Evolutionary conservation across 2,113 vertebrate species (phyloP), one percentile per base, ranked within the genome.

Genomic region (Marcusenius ussheri): DNA sequence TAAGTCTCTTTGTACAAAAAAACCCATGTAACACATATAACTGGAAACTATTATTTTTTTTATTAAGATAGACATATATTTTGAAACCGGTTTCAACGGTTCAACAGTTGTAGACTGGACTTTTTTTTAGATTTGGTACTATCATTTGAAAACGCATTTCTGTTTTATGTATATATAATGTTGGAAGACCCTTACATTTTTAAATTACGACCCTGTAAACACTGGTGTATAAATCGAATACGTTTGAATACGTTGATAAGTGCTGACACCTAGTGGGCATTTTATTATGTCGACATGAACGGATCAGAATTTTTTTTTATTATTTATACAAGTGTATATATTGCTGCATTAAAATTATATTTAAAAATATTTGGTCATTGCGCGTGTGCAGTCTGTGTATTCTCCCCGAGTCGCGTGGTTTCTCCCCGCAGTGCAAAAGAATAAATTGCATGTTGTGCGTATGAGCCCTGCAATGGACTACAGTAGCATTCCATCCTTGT

Each of bases 221-320:
- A 24, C 56, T n/a, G 21, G 56, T 0, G 27, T 35, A 39, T 77
- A 39, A 39, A 7, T 31, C 31, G 27, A 80, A 80, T 35, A 42
- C 13, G 5, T 19, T 70, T 35, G 74, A 9, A 42, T 17, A 80
- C 6, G 74, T 80, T 80, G 35, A 80, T 19, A 42, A 80, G 35
- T 80, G 74, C 74, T 80, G 74, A 80, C 74, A 80, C 74, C 74
- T 80, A 80, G 74, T 80, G 74, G 74, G 5, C 35, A 42, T 80
- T 80, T 80, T 80, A 35, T 70, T 70, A 70, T 70, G 62, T 31
- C 10, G 62, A 70, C 10, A 24, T 70, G n/a, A 31, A 70, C 9
- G n/a, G 62, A 70, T 70, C 27, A 70, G 62, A 70, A 1, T 13
- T 27, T 31, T 27, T 3, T 62, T 62, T 66, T 11, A 10, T 66